A percentile compares a stretch with the other conserved stretches of the same genome.
These are phyloP conservation scores for Thomomys bottae DNA, from an alignment of 2,113 vertebrate genomes.

Conservation along the genomic window DNA sequence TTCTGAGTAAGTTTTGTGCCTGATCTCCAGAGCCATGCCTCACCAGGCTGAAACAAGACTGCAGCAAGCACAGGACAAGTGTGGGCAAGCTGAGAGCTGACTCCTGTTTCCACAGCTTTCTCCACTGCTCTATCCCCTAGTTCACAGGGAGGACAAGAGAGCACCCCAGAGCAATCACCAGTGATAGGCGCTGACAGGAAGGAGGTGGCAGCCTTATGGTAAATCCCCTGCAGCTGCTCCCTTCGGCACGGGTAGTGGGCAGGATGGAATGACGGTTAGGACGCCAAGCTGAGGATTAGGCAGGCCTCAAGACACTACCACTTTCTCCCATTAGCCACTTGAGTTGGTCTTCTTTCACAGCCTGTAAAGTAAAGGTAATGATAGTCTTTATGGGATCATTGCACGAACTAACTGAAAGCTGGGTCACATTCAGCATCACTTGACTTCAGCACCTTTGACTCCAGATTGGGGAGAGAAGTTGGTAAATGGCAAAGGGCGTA, in stretches of 20 bases:
- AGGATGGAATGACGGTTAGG: background rate
- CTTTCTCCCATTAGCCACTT: background rate
- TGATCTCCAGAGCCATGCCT: background rate
- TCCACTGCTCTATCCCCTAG: constrained; percentile 32
- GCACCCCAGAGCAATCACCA: background rate
- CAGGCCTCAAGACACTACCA: background rate
- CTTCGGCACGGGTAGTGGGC: too few species aligned
- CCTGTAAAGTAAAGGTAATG: background rate
- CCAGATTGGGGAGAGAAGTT: background rate
- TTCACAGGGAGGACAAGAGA: constrained; percentile 63
- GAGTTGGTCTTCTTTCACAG: background rate
- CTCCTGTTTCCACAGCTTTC: constrained; percentile 49
- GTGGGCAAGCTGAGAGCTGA: background rate
- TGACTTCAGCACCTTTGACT: background rate
- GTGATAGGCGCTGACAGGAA: background rate
- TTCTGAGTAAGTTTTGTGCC: constrained; percentile 27
- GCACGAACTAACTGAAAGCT: background rate
- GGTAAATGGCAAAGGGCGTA: background rate
- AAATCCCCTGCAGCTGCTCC: background rate
- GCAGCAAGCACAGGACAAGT: constrained; percentile 48
- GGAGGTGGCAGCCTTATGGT: background rate
- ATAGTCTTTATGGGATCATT: background rate
- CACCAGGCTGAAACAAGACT: constrained; percentile 21
- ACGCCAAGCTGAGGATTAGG: background rate
- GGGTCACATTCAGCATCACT: background rate